Evolutionary conservation across 2,888 invertebrate genomes (phyloP).

Genomic region (Noctuana brunneofusca): DNA sequence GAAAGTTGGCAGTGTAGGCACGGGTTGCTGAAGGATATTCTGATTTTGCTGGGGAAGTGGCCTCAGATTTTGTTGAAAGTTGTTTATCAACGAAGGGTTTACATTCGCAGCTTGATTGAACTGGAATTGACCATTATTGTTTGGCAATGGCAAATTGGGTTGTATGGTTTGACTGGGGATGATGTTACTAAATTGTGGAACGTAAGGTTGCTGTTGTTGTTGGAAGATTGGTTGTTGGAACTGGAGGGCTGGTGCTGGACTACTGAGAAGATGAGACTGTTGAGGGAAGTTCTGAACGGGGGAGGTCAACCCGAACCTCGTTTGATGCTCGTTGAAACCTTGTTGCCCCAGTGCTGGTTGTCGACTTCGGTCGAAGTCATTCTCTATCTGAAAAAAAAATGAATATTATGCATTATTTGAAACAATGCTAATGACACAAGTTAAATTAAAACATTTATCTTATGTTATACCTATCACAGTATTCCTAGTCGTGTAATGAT

Average conservation of each 20-base stretch:
- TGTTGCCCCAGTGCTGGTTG: constrained; percentile 66
- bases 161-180: constrained; percentile 57
- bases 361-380: constrained; percentile 77
- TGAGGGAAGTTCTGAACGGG: constrained; percentile 70
- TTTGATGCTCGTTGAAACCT: constrained; percentile 75
- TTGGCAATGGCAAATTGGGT: constrained; percentile 49
- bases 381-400: constrained; percentile 71
- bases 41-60: constrained; percentile 56
- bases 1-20: constrained; percentile 66
- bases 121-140: constrained; percentile 54
- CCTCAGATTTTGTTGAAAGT: constrained; percentile 59
- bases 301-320: constrained; percentile 73
- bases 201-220: constrained; percentile 57
- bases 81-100: constrained; percentile 52
- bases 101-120: constrained; percentile 56
- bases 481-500: too few species aligned
- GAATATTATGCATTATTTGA: constrained; percentile 27
- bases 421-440: too few species aligned
- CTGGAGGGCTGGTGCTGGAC: constrained; percentile 58
- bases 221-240: constrained; percentile 67
- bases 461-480: too few species aligned
- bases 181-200: constrained; percentile 69
- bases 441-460: too few species aligned
- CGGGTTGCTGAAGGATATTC: constrained; percentile 59
- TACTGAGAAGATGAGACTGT: constrained; percentile 56